These are phyloP conservation scores for Mustela lutreola DNA, from an alignment of 2,113 vertebrate genomes.

Conservation along the genomic window DNA sequence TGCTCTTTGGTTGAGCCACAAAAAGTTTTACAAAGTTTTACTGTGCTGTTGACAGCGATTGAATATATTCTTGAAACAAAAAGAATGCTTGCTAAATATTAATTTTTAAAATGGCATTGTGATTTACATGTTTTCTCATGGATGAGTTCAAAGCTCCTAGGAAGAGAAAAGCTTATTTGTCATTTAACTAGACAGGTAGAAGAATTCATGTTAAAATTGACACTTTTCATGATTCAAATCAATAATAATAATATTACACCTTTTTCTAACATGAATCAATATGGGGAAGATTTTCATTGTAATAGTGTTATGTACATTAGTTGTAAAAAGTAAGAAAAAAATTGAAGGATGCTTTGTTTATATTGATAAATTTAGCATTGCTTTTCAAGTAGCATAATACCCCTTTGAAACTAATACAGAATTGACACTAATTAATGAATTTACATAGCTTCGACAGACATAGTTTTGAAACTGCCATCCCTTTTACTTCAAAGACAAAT, in stretches of 20 bases:
- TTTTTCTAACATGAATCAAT: conserved; percentile 44
- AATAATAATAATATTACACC: conserved; percentile 4
- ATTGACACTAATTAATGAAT: conserved; percentile 48
- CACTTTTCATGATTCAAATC: background rate
- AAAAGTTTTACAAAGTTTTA: conserved; percentile 65
- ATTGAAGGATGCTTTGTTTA: conserved; percentile 39
- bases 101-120: background rate
- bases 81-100: conserved; percentile 46
- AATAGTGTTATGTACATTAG: background rate
- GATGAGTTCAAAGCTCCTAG: background rate
- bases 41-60: conserved; percentile 45
- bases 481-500: conserved; percentile 28
- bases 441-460: background rate
- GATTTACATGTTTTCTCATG: conserved; percentile 9
- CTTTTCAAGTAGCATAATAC: background rate
- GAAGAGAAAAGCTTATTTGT: conserved; percentile 46
- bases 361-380: conserved; percentile 24
- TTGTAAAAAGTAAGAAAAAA: conserved; percentile 40
- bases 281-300: background rate
- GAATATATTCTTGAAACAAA: conserved; percentile 60
- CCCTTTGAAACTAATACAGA: conserved; percentile 21
- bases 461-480: background rate
- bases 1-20: conserved; percentile 18
- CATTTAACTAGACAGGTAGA: background rate
- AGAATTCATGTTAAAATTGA: conserved; percentile 13